Evolutionary conservation across 1,140 invertebrate species (phyloP), one percentile per base, ranked within the genome.

Genomic region (Danaus melanippus): DNA sequence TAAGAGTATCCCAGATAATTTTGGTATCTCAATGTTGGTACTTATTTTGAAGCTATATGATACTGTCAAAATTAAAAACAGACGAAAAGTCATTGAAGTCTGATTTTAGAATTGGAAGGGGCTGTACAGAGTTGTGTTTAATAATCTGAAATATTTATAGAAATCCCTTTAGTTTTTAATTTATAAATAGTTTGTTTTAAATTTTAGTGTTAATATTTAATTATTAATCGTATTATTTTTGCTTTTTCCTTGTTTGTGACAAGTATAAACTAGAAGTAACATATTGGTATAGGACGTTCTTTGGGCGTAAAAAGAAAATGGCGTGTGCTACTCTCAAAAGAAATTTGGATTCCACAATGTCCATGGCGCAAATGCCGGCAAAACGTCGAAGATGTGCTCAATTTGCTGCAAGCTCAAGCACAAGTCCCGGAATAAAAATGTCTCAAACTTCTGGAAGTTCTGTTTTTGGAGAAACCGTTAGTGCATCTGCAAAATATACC

Each of bases 291-390:
- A 79, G 70, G 75, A 80, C 72, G 71, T 76, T 82, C 66, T 66
- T 64, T 84, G 76, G 79, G 80, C 79, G 79, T 82, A 83, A 88
- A 89, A 87, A 88, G 88, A 90, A 91, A 89, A 98, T 98, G 96
- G 96, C 96, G 89, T 98, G 96, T 90, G 96, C 95, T 86, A 97
- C 96, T 71, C 89, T 97, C 56, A 98, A 98, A 90, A 91, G 96
- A 83, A 93, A 93, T 76, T 90, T 96, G 74, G 96, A 98, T 84
- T 97, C 97, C 21, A 32, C 21, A 91, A 96, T 98, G 88, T 93
- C 95, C 39, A 91, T 96, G 82, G 90, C 92, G 67, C 92, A 93
- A 70, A 89, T 93, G 61, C 93, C 95, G 21, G 91, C 91, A 54
- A 97, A 97, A 88, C 89, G 96, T 84, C 89, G 96, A 85, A 92